Evolutionary conservation across 2,797 vertebrate genomes (phyloP).

Genomic region (Manis javanica): DNA sequence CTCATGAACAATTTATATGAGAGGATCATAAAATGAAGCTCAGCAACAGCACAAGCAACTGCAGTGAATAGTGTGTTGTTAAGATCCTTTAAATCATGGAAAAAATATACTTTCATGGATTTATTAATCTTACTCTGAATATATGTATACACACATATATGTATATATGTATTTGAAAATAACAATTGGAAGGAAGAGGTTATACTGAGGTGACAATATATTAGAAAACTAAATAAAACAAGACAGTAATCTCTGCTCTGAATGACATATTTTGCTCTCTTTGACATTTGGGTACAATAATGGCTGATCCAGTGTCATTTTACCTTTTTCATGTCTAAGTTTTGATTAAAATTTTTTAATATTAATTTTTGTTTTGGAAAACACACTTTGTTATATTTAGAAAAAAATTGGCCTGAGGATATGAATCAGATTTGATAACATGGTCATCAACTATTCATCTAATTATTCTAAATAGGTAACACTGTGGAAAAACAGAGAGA

Average conservation of each 20-base stretch:
- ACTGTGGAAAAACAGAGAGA: neutral
- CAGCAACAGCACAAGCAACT: neutral
- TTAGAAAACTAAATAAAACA: conserved; percentile 23
- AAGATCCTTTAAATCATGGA: conserved; percentile 62
- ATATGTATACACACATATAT: neutral
- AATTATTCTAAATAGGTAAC: conserved; percentile 12
- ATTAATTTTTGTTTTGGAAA: conserved; percentile 1
- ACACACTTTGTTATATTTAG: neutral
- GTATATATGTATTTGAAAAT: conserved; percentile 26
- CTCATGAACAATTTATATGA: conserved; percentile 66
- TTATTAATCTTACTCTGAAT: conserved; percentile 61
- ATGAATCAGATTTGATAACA: neutral
- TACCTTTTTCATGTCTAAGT: neutral
- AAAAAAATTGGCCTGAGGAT: neutral
- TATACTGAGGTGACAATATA: neutral
- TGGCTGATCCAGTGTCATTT: neutral
- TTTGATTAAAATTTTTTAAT: neutral
- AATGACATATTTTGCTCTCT: neutral
- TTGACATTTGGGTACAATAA: neutral
- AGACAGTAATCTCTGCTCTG: neutral
- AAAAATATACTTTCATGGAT: neutral
- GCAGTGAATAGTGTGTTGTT: neutral
- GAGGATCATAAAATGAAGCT: conserved; percentile 60
- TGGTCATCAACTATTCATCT: conserved; percentile 35
- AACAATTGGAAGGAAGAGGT: conserved; percentile 34